Conservation (phyloP, 2,797 vertebrate species). For the Potorous gilbertii region DNA sequence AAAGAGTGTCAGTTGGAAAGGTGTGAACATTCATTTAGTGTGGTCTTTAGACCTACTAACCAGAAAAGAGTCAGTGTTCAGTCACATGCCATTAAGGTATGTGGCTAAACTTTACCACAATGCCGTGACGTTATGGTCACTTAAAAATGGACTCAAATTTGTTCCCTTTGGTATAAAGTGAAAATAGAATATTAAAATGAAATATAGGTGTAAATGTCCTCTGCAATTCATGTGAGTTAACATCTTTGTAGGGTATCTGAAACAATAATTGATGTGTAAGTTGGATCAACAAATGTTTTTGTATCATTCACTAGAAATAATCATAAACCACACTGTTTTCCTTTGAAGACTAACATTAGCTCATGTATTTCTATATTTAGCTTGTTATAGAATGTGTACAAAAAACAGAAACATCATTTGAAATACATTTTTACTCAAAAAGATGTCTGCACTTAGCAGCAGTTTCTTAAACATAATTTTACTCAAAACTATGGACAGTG, state of each 20-base stretch:
- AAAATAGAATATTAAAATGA: background rate
- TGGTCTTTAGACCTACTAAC: slow-evolving; percentile 53
- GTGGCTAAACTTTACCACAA: background rate
- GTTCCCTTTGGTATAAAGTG: background rate
- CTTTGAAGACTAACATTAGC: slow-evolving; percentile 2
- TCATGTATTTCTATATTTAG: background rate
- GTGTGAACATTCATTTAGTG: background rate
- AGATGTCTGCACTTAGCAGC: background rate
- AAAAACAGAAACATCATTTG: background rate
- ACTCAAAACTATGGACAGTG: background rate
- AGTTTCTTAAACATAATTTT: background rate
- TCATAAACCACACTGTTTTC: background rate
- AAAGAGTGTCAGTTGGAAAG: slow-evolving; percentile 42
- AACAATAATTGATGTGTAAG: background rate
- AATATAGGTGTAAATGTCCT: background rate
- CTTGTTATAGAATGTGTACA: background rate
- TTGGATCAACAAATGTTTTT: background rate
- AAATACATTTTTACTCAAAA: background rate
- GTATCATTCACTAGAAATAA: background rate
- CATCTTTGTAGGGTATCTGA: background rate
- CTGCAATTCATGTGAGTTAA: background rate
- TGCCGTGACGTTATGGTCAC: background rate
- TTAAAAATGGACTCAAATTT: background rate
- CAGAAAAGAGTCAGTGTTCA: slow-evolving; percentile 16
- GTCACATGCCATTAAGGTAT: background rate